Base-by-base conservation (phyloP, 2,113 vertebrate genomes). In the Podilymbus podiceps region DNA sequence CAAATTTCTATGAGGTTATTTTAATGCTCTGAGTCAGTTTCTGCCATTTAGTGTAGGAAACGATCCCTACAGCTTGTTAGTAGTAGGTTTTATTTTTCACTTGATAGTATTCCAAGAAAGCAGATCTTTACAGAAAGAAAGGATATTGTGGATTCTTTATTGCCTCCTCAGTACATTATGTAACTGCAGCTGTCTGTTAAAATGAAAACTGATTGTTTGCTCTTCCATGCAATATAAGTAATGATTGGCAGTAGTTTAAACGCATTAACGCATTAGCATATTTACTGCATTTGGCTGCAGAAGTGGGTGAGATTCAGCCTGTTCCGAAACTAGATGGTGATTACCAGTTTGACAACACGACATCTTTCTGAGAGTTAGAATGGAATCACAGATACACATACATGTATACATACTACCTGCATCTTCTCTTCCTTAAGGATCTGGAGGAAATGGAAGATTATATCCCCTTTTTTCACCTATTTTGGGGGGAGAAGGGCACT, bases 41-140 rank as follows among this genome's bases (percentile, higher is more conserved):
- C 67, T 88, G 59, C 72, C n/a, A 55, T 85, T 74, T 90, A 71
- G 53, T 93, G 82, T 64, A 67, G 71, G 89, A 72, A 88, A 49
- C 69, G 68, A 25, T 67, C 80, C 24, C 92, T 52, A 63, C 38
- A 59, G 53, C 76, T 63, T 95, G 25, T 66, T 88, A 81, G 31
- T 59, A 42, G 44, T 92, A 59, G 76, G 81, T 31, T 52, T 96
- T 93, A 52, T 46, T 59, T 95, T 96, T 44, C 19, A 47, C 19
- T 76, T 77, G 28, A 33, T 50, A 66, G 52, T 90, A 68, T 97
- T 97, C 89, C 76, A 90, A 53, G 75, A 77, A 89, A 72, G 66
- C 86, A 90, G 89, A 53, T 74, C 47, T 85, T 78, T 79, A 58
- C 19, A 85, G 73, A 84, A 64, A 33, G 85, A n/a, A 82, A 89